Evolutionary conservation across 30 jellyfish, hydroid and myxozoan genomes (phyloP).

Genomic region (Euphysa ruthae): DNA sequence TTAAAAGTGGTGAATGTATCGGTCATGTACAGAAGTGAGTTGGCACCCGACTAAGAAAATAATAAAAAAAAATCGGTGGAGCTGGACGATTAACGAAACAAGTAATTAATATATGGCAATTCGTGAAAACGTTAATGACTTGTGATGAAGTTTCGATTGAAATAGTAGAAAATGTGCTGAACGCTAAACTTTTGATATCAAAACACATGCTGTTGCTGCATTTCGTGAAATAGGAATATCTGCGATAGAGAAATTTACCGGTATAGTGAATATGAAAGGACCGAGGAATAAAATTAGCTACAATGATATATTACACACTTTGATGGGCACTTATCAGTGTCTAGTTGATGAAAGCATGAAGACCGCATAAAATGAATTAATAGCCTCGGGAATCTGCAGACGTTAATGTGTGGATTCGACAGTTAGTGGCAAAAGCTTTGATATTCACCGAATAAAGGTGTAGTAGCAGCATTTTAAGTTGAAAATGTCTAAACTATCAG

Average conservation of each 20-base stretch:
- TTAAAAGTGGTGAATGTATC: too few species aligned
- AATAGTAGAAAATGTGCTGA: background rate
- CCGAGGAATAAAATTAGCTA: constrained; percentile 2
- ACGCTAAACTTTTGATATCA: background rate
- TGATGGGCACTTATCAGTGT: background rate
- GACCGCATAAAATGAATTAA: background rate
- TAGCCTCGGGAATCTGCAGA: background rate
- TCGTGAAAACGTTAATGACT: too few species aligned
- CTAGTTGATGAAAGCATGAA: background rate
- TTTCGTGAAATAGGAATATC: background rate
- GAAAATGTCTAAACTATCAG: too few species aligned
- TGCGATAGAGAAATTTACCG: background rate
- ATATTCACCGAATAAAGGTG: background rate
- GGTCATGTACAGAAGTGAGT: too few species aligned
- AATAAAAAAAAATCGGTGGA: too few species aligned
- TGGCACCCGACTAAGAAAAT: too few species aligned
- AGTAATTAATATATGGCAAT: too few species aligned
- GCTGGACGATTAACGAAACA: too few species aligned
- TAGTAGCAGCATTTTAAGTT: constrained; percentile 1
- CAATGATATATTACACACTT: background rate
- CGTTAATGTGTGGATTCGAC: background rate
- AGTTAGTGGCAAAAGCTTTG: constrained; percentile 5
- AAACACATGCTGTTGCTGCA: background rate
- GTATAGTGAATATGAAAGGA: constrained; percentile 1
- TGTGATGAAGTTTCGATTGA: too few species aligned